These are phyloP conservation scores for Xanthorhoe designata DNA, from an alignment of 2,888 invertebrate genomes.

Conservation along the genomic window DNA sequence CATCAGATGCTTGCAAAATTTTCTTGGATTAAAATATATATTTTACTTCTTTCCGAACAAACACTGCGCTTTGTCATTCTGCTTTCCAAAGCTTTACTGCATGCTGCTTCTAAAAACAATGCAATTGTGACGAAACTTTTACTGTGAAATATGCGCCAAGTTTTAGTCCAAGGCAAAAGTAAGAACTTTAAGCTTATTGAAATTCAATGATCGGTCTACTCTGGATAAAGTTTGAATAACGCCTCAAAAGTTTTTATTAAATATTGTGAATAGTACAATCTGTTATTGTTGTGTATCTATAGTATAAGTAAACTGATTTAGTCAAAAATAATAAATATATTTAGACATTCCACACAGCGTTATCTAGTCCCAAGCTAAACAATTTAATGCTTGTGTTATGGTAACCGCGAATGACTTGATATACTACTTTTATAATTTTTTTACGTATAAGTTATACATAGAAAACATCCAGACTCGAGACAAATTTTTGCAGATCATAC, in stretches of 20 bases:
- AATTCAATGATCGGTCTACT: constrained; percentile 19
- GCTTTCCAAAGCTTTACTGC: not conserved
- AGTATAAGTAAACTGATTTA: not conserved
- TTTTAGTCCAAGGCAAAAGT: constrained; percentile 5
- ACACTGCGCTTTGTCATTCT: not conserved
- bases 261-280: not conserved
- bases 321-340: too few species aligned
- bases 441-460: too few species aligned
- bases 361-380: too few species aligned
- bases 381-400: too few species aligned
- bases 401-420: too few species aligned
- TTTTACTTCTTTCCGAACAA: too few species aligned
- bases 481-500: too few species aligned
- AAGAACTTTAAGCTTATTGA: constrained; percentile 19
- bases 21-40: too few species aligned
- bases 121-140: constrained; percentile 5
- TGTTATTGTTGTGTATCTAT: not conserved
- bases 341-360: too few species aligned
- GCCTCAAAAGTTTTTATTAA: not conserved
- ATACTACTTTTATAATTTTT: too few species aligned
- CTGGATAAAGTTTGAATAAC: not conserved
- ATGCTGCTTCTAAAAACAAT: not conserved
- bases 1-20: too few species aligned
- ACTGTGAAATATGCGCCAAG: constrained; percentile 7
- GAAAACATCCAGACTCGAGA: too few species aligned